Conservation (phyloP, 2,113 vertebrate genomes). For the Hemibagrus wyckioides region DNA sequence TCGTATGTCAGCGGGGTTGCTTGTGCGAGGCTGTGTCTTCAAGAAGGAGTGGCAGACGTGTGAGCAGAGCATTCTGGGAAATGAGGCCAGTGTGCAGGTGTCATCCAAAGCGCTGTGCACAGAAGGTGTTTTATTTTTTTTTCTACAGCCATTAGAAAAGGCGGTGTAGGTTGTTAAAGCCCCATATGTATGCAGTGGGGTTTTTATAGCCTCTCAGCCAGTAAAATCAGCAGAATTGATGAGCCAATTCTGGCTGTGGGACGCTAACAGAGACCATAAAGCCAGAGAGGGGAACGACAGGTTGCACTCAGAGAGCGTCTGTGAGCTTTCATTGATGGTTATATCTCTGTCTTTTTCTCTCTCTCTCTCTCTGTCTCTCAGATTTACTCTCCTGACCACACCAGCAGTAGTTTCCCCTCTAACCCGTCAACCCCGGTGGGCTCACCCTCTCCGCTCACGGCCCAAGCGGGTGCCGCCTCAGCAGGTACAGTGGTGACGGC, state of each 20-base stretch:
- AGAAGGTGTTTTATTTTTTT: conserved; percentile 37
- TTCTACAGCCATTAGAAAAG: conserved; percentile 59
- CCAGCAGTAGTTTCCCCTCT: conserved; percentile 98
- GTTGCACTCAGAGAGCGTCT: conserved; percentile 32
- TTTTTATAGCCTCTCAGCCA: conserved; percentile 60
- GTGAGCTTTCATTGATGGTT: conserved; percentile 53
- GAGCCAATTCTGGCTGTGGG: conserved; percentile 58
- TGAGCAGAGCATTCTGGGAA: conserved; percentile 33
- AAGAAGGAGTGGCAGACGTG: conserved; percentile 26
- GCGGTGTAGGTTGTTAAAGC: conserved; percentile 51
- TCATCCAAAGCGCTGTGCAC: conserved; percentile 43
- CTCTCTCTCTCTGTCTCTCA: conserved; percentile 64
- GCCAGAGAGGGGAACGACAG: conserved; percentile 38
- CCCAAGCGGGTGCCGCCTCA: conserved; percentile 71
- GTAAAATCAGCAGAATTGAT: conserved; percentile 64
- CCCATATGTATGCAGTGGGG: conserved; percentile 60
- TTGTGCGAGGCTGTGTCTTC: conserved; percentile 15
- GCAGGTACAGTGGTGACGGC: conserved; percentile 69
- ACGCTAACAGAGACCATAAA: conserved; percentile 58
- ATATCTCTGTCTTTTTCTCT: conserved; percentile 55
- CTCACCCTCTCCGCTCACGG: conserved; percentile 93
- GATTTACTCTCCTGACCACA: conserved; percentile 99
- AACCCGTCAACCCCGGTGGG: conserved; percentile 97
- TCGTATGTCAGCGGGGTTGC: conserved; percentile 16
- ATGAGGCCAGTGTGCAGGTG: conserved; percentile 47